These are phyloP conservation scores for Cryptocephalus moraei DNA, from an alignment of 2,888 invertebrate species.

Conservation along the genomic window DNA sequence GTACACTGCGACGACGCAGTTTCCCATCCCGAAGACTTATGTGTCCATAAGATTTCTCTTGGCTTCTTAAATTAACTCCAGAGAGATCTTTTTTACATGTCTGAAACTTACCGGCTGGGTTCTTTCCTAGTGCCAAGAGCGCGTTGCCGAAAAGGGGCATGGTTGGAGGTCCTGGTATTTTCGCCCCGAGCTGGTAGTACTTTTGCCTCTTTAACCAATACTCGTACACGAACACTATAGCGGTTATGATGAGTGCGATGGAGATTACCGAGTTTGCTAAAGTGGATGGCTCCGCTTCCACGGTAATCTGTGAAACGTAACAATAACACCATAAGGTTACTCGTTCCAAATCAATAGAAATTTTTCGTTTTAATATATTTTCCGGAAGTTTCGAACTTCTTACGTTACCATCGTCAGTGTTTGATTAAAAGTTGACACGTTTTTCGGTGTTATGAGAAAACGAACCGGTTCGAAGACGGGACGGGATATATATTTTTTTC, in stretches of 20 bases:
- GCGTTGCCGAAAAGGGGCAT: slow-evolving; percentile 22
- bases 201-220: slow-evolving; percentile 18
- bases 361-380: too few relatives aligned
- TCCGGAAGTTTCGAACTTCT: too few relatives aligned
- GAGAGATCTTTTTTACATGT: neutral
- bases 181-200: slow-evolving; percentile 17
- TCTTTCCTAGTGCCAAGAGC: slow-evolving; percentile 10
- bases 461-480: too few relatives aligned
- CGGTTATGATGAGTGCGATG: slow-evolving; percentile 6
- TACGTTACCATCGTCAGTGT: too few relatives aligned
- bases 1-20: too few relatives aligned
- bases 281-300: slow-evolving; percentile 2
- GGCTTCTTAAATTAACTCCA: neutral
- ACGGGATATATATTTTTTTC: too few relatives aligned
- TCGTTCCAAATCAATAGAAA: too few relatives aligned
- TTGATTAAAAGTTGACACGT: too few relatives aligned
- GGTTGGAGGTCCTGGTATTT: slow-evolving; percentile 18
- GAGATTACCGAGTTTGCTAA: slow-evolving; percentile 4
- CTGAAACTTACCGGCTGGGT: slow-evolving; percentile 12
- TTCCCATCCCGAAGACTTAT: too few relatives aligned
- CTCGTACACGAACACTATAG: slow-evolving; percentile 13
- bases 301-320: slow-evolving; percentile 1
- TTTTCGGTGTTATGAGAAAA: too few relatives aligned
- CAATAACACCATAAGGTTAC: too few relatives aligned
- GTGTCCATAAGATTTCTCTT: too few relatives aligned